Conservation (phyloP, 2,888 invertebrate genomes). For the Sepiola atlantica region DNA sequence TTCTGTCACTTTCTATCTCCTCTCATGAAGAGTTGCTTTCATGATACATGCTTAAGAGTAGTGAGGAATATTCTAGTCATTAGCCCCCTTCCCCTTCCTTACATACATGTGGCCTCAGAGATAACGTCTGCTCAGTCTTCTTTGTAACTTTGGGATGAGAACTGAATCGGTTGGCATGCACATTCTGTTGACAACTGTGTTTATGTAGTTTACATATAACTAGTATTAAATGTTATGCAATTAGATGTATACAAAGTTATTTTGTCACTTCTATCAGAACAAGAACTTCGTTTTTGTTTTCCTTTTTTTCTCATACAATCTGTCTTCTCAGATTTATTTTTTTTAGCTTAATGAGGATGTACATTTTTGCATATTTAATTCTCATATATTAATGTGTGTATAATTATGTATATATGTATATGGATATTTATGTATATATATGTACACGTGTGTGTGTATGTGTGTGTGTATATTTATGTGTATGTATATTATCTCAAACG, state of each 20-base stretch:
- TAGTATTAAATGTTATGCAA: not conserved
- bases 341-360: not conserved
- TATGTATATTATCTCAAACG: no score
- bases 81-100: not conserved
- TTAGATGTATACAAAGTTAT: not conserved
- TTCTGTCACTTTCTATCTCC: slow-evolving; percentile 2
- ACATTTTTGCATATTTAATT: not conserved
- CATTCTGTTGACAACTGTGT: not conserved
- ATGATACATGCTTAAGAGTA: not conserved
- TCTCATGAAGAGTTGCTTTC: slow-evolving; percentile 10
- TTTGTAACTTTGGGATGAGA: slow-evolving; percentile 2
- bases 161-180: not conserved
- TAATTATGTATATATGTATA: no score
- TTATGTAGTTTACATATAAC: not conserved
- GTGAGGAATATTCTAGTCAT: slow-evolving; percentile 4
- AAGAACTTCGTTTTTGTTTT: not conserved
- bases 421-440: no score
- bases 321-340: not conserved
- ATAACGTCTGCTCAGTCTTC: not conserved
- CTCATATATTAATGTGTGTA: no score
- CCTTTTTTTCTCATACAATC: not conserved
- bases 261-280: not conserved
- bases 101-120: not conserved
- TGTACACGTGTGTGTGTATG: no score
- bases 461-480: no score